These are phyloP conservation scores for Rhizomys pruinosus DNA, from an alignment of 2,113 vertebrate genomes.

Conservation along the genomic window DNA sequence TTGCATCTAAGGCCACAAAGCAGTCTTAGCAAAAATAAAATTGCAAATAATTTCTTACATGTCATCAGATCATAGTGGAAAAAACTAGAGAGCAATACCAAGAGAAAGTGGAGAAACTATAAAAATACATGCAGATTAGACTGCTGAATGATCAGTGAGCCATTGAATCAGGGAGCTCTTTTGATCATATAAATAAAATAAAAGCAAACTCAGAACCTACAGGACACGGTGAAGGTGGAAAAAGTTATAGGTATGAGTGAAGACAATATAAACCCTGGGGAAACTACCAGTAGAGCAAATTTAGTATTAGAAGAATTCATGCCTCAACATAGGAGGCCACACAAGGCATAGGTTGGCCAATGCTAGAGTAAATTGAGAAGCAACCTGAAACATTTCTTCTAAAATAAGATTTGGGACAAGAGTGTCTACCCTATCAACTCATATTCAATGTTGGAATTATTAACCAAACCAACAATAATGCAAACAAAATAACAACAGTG, in stretches of 20 bases:
- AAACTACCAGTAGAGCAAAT: not conserved
- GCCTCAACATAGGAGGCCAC: not conserved
- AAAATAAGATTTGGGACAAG: not conserved
- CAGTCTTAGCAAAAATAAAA: not conserved
- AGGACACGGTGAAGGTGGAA: too few species aligned
- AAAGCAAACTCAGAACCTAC: not conserved
- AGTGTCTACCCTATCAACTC: not conserved
- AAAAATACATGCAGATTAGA: not conserved
- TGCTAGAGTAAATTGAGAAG: not conserved
- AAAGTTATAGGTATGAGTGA: not conserved
- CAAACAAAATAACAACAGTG: not conserved
- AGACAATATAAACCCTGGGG: not conserved
- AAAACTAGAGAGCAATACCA: not conserved
- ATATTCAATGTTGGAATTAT: not conserved
- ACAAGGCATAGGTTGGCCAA: too few species aligned
- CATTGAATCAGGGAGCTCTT: not conserved
- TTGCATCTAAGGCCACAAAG: not conserved
- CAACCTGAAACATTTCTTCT: not conserved
- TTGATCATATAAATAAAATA: not conserved
- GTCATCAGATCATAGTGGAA: not conserved
- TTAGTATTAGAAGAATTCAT: not conserved
- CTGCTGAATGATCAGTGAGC: not conserved
- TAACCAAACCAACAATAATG: not conserved
- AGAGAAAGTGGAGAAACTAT: not conserved
- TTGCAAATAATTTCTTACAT: not conserved